Percentiles rank a stretch among this genome's conserved stretches.
Evolutionary conservation across 2,797 vertebrate genomes (phyloP).

Genomic region (Cynopterus sphinx): DNA sequence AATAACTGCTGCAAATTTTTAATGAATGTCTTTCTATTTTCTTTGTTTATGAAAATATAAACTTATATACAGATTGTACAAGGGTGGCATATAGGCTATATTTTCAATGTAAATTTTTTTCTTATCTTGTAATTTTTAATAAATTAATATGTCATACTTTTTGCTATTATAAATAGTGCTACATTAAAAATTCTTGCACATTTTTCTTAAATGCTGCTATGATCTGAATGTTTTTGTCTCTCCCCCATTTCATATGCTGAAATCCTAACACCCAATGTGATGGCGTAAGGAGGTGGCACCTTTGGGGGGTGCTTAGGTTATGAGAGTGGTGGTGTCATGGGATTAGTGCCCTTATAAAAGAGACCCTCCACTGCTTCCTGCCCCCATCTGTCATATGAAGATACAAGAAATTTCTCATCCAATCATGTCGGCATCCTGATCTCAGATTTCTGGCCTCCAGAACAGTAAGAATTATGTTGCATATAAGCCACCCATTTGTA

Average conservation of each 20-base stretch:
- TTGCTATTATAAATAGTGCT: not conserved
- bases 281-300: not conserved
- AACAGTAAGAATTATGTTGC: not conserved
- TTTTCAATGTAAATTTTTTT: not conserved
- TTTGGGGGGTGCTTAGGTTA: not conserved
- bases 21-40: not conserved
- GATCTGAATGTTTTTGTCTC: not conserved
- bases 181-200: not conserved
- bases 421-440: not conserved
- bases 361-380: not conserved
- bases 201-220: not conserved
- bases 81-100: not conserved
- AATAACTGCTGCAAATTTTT: not conserved
- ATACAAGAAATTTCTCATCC: not conserved
- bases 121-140: not conserved
- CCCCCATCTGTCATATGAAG: not conserved
- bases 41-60: not conserved
- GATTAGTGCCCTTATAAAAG: not conserved
- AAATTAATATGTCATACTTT: not conserved
- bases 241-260: not conserved
- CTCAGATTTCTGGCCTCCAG: not conserved
- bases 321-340: not conserved
- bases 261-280: not conserved
- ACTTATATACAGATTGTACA: not conserved
- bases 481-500: not conserved